Evolutionary conservation across 2,113 vertebrate genomes (phyloP), one percentile per base, ranked within the genome.

Genomic region (Apaloderma vittatum): DNA sequence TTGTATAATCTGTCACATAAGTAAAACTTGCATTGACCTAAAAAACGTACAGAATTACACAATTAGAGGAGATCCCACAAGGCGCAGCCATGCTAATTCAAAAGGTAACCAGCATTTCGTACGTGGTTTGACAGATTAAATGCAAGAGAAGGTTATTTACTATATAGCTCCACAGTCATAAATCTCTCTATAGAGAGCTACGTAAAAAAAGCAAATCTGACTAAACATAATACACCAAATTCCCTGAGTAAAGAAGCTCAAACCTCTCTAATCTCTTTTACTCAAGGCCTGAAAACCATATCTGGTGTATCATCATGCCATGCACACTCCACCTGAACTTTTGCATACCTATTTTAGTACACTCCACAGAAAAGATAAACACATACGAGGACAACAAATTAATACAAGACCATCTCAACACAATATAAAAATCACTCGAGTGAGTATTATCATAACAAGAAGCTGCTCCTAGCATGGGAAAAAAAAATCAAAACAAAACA

Each of bases 261-360:
- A 46, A 93, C 71, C 62, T 65, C 83, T 85, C 36, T 80, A 71
- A 93, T 86, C 54, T 74, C 46, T 90, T 90, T 96, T 78, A 96
- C 11, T 67, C 34, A 34, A 71, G 37, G 75, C 32, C 72, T 59
- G 43, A 86, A 93, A 96, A 77, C 30, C 3, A 0, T 43, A 89
- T 40, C 67, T 75, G 15, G 11, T 45, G 5, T n/a, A 83, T 59
- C 54, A 88, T 19, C 40, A 26, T 23, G 40, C 71, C 76, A 67
- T 0, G 0, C 6, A 73, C 11, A 80, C 32, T 74, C 22, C 68
- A 83, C 36, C 11, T 83, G 14, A 85, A 86, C 34, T 79, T 90
- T 20, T 0, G 0, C 8, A 4, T 34, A 72, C 5, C 34, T 61
- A 30, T 59, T 94, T 82, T 45, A 73, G 34, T 32, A 66, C 8